Evolutionary conservation across 2,113 vertebrate species (phyloP).

Genomic region (Erinaceus europaeus): DNA sequence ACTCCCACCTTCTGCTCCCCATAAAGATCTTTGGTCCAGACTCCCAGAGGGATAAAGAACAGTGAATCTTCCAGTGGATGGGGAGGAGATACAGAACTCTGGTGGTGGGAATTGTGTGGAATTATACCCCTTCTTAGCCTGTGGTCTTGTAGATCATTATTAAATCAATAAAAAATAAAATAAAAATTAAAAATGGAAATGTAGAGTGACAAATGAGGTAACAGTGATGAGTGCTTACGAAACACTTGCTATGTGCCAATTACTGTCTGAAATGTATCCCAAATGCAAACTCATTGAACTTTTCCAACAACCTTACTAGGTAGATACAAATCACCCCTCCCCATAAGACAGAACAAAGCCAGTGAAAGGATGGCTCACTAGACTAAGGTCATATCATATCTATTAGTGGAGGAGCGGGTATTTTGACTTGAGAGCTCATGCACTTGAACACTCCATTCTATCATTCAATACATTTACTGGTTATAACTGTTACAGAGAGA

Average conservation of each 20-base stretch:
- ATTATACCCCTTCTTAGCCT: too few species aligned
- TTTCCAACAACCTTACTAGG: background rate
- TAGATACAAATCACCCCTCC: background rate
- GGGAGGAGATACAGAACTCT: too few species aligned
- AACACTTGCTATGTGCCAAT: background rate
- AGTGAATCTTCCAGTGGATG: too few species aligned
- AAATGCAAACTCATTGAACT: background rate
- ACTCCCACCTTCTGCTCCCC: too few species aligned
- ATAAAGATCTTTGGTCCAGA: too few species aligned
- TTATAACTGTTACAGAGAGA: background rate
- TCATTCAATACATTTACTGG: background rate
- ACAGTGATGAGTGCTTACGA: background rate
- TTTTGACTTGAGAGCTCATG: background rate
- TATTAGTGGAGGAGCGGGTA: background rate
- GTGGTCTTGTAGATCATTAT: too few species aligned
- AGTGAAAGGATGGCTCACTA: background rate
- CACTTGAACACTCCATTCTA: background rate
- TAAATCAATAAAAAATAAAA: too few species aligned
- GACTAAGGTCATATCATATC: background rate
- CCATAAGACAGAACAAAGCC: background rate
- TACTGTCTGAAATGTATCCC: background rate
- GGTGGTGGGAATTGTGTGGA: too few species aligned
- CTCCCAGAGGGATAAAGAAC: too few species aligned
- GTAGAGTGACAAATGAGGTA: background rate
- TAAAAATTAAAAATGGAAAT: too few species aligned